Base-by-base conservation (phyloP, 2,113 vertebrate genomes). In the Anhinga rufa region DNA sequence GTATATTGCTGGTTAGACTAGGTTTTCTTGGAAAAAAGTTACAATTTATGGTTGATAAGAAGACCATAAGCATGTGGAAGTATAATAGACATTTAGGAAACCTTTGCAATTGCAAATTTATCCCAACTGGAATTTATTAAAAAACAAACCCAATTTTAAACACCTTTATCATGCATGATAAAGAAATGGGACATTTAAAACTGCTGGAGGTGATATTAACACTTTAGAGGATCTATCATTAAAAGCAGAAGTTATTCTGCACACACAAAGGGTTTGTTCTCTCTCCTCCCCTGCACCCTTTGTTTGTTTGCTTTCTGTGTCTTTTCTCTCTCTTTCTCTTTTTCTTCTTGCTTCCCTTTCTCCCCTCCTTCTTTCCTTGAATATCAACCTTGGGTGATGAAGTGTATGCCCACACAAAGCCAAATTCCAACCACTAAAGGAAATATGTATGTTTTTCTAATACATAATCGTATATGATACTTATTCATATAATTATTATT, bases 211-310 rank as follows among this genome's bases (percentile, higher is more conserved):
- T 55, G 1, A 44, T 36, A 84, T 5, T 42, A 74, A 42, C 7
- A 28, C 7, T 77, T 72, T 2, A 72, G 48, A 64, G 10, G 9
- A 40, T n/a, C 9, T 42, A 5, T 36, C 26, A 40, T 28, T 49
- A 58, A 51, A 93, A 83, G 7, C 2, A 3, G 7, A 82, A 40
- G 2, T 21, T 86, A 10, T 16, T 55, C 18, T 68, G 28, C 4
- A 26, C 36, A 61, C 7, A 3, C 31, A 82, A 70, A 82, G 0
- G 6, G 4, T 60, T 69, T 44, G 1, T 64, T 77, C 9, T 78
- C 7, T 31, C 5, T 75, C 15, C 4, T 1, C 1, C 9, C 11
- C 7, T 6, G 44, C 9, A 2, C 12, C 1, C 17, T 29, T 29
- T 11, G 4, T 32, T n/a, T 6, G 1, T 17, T 82, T 79, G 12